These are phyloP conservation scores for Eidolon dupreanum DNA, from an alignment of 2,797 vertebrate genomes.

Conservation along the genomic window DNA sequence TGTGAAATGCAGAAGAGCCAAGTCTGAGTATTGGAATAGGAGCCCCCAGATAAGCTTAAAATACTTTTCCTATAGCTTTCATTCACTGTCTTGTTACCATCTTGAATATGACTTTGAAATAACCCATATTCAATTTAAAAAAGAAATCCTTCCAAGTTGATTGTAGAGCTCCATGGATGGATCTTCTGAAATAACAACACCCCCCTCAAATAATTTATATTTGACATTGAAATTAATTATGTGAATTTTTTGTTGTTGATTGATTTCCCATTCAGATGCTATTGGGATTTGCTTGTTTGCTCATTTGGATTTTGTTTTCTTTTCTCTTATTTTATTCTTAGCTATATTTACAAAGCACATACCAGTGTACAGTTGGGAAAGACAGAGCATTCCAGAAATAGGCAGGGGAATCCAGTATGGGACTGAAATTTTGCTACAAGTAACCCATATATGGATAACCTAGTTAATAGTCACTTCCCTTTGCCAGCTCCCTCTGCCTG, in stretches of 20 bases:
- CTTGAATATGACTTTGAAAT: constrained; percentile 33
- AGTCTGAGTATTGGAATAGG: not conserved
- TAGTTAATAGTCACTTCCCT: not conserved
- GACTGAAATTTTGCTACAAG: constrained; percentile 31
- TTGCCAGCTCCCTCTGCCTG: not conserved
- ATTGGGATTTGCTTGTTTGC: not conserved
- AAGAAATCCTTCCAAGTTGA: not conserved
- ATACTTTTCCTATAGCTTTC: not conserved
- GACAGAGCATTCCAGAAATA: constrained; percentile 68
- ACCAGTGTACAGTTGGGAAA: constrained; percentile 66
- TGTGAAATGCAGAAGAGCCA: constrained; percentile 67
- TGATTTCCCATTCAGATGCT: not conserved
- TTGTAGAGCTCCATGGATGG: not conserved
- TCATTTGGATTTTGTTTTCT: not conserved
- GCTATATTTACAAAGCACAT: constrained; percentile 55
- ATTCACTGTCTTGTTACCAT: not conserved
- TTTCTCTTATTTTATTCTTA: constrained; percentile 60
- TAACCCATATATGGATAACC: constrained; percentile 66
- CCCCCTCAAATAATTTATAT: not conserved
- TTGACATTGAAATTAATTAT: not conserved
- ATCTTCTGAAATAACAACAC: not conserved
- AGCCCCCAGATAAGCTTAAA: not conserved
- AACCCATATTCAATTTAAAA: not conserved
- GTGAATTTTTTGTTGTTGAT: not conserved
- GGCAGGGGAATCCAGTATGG: constrained; percentile 42